A percentile compares a stretch with the other conserved stretches of the same genome.
phyloP scores from a whole-genome alignment of 2,888 invertebrate genomes.

The Biston betularia region DNA sequence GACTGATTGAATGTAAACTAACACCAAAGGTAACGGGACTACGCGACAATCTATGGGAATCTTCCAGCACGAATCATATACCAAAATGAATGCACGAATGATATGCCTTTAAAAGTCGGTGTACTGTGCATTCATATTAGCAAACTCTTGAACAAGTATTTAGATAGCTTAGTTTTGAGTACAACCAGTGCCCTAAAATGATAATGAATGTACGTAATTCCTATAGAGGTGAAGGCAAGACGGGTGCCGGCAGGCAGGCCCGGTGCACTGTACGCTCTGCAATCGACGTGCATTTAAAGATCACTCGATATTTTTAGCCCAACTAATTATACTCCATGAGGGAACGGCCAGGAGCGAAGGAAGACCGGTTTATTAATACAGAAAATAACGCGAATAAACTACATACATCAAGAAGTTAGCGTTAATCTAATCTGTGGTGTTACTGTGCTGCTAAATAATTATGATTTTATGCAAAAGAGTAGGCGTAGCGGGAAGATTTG shows the following conservation, averaged over 20 bases:
- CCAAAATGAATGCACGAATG: too few relatives aligned
- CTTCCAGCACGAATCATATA: background rate
- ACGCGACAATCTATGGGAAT: conserved; percentile 38
- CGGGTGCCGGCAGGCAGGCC: conserved; percentile 68
- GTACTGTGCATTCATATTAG: conserved; percentile 6
- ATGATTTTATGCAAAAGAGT: background rate
- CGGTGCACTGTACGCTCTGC: conserved; percentile 43
- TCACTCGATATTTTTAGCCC: conserved; percentile 70
- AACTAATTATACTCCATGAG: conserved; percentile 54
- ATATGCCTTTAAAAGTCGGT: background rate
- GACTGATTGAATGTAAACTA: conserved; percentile 71
- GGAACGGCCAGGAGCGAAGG: conserved; percentile 58
- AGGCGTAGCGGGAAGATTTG: background rate
- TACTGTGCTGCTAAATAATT: background rate
- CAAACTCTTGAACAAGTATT: background rate
- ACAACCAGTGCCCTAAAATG: conserved; percentile 29
- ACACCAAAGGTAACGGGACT: conserved; percentile 55
- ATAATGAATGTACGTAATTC: conserved; percentile 38
- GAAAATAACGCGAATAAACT: conserved; percentile 16
- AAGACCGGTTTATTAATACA: conserved; percentile 61
- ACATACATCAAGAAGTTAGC: conserved; percentile 21
- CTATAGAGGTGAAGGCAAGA: conserved; percentile 61
- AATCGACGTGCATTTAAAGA: conserved; percentile 67
- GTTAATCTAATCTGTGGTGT: too few relatives aligned
- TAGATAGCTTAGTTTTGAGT: conserved; percentile 3